phyloP scores from a whole-genome alignment of 2,888 invertebrate species.

The Gisinianus flammeolus region DNA sequence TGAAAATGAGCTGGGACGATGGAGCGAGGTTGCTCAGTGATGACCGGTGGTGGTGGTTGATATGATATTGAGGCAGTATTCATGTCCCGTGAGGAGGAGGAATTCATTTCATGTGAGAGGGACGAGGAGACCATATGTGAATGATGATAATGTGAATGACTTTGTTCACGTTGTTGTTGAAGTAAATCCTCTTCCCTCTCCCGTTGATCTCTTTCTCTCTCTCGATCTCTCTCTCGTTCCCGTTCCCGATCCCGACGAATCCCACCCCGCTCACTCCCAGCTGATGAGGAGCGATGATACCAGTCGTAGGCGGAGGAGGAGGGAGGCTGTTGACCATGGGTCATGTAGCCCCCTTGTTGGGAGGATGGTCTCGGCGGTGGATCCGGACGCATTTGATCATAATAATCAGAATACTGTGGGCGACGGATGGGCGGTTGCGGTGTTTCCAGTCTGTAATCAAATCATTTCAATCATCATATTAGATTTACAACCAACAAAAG shows the following conservation, averaged over 20 bases:
- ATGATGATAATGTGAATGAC: constrained; percentile 13
- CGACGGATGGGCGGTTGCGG: constrained; percentile 57
- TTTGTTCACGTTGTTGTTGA: constrained; percentile 22
- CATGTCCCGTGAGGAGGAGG: constrained; percentile 63
- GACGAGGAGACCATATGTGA: constrained; percentile 60
- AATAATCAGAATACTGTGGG: constrained; percentile 55
- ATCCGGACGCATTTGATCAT: constrained; percentile 52
- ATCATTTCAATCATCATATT: background rate
- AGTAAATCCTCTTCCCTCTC: constrained; percentile 31
- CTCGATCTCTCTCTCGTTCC: background rate
- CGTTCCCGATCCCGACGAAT: background rate
- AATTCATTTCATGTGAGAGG: constrained; percentile 64
- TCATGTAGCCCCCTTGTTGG: constrained; percentile 46
- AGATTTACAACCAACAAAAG: background rate
- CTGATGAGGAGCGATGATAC: constrained; percentile 34
- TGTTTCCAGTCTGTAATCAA: constrained; percentile 48
- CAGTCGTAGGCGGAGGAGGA: constrained; percentile 50
- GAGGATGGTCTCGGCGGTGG: constrained; percentile 57
- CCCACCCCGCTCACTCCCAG: constrained; percentile 6
- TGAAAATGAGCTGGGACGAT: constrained; percentile 79
- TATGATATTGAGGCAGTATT: constrained; percentile 69
- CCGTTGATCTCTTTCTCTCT: background rate
- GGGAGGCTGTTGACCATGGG: constrained; percentile 7
- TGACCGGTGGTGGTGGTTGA: constrained; percentile 79
- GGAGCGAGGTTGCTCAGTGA: constrained; percentile 86